Evolutionary conservation across 2,797 vertebrate genomes (phyloP), one percentile per base, ranked within the genome.

Genomic region (Ptychobarbus kaznakovi): DNA sequence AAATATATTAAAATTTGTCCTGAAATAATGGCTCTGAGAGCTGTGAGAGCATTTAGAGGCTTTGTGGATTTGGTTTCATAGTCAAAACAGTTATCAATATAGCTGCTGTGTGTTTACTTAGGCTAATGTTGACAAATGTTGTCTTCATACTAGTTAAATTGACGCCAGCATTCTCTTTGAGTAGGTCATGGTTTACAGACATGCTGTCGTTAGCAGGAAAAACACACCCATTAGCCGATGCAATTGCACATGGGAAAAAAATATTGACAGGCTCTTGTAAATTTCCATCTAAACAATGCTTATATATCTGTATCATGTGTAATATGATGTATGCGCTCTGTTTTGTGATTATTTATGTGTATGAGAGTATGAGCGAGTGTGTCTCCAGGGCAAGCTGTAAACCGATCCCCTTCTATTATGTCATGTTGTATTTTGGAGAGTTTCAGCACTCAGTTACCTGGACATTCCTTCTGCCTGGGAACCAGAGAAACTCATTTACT

Each of bases 391-490:
- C 81, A 44, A 53, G 40, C 76, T 86, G 88, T 87, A 88, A 90
- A 80, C 73, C 63, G 86, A 90, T 88, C 81, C 85, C 69, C 44
- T 75, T 85, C 81, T 63, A 79, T 81, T 89, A 87, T 88, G 87
- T 87, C 86, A 88, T 90, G 80, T 87, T 84, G 81, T 80, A 87
- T 87, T 88, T 84, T 86, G 88, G 85, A 87, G 83, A 84, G 84
- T 87, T 89, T 83, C 81, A 87, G 73, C 78, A 79, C 81, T 89
- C 78, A 80, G 89, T 90, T 89, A 93, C 92, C 91, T 91, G 91
- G 88, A 89, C 93, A 94, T 94, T 95, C 92, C 90, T 92, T 90
- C 88, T 90, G 90, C 91, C 92, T 94, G 92, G 93, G 93, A 94
- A 93, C 92, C 86, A 86, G 90, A 90, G 68, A 81, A 80, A 87